phyloP scores from a whole-genome alignment of 2,888 invertebrate species.

The Hemicrepidius hirtus region DNA sequence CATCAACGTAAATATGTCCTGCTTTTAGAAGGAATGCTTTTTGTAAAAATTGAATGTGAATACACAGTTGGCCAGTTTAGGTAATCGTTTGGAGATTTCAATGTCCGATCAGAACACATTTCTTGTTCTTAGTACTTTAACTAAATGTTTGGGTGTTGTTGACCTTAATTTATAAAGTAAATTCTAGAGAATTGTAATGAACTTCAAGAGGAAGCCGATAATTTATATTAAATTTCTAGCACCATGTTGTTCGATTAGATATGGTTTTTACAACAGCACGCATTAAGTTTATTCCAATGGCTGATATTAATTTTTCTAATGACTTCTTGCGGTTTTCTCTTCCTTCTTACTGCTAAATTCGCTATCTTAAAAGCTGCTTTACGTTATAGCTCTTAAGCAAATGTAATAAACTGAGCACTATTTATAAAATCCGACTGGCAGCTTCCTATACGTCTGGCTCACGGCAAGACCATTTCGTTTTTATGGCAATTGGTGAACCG shows the following conservation, averaged over 20 bases:
- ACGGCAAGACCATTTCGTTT: conserved; percentile 35
- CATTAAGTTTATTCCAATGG: conserved; percentile 23
- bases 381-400: conserved; percentile 32
- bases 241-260: conserved; percentile 17
- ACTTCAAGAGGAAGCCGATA: conserved; percentile 20
- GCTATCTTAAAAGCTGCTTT: conserved; percentile 39
- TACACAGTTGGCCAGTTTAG: no score
- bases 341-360: conserved; percentile 32
- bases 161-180: background rate
- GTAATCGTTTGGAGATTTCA: background rate
- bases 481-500: conserved; percentile 49
- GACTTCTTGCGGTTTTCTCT: conserved; percentile 20
- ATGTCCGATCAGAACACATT: conserved; percentile 1
- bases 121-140: no score
- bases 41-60: no score
- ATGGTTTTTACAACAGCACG: conserved; percentile 23
- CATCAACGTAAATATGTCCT: conserved; percentile 6
- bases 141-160: background rate
- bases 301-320: conserved; percentile 22
- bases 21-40: background rate
- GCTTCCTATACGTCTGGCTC: conserved; percentile 35
- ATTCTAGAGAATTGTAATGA: conserved; percentile 1
- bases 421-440: conserved; percentile 32
- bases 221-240: conserved; percentile 26
- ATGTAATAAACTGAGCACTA: conserved; percentile 37